Conservation (phyloP, 1,140 invertebrate species). For the Aphaenogaster floridana region DNA sequence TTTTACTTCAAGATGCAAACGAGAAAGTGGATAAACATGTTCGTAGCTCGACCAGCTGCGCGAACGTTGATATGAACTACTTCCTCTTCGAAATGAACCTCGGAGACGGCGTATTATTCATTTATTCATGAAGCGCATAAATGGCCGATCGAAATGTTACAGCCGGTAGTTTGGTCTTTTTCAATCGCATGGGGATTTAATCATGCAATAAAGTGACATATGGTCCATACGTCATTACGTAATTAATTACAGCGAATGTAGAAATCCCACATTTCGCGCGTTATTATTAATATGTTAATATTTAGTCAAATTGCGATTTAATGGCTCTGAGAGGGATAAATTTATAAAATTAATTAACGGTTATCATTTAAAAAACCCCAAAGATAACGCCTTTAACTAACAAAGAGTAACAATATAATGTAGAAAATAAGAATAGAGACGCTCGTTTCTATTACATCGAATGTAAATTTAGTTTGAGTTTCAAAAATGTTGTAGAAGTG, state of each 20-base stretch:
- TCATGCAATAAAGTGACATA: neutral
- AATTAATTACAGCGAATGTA: conserved; percentile 28
- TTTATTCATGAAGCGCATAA: conserved; percentile 47
- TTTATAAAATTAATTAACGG: neutral
- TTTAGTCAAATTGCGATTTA: neutral
- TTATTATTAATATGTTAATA: conserved; percentile 30
- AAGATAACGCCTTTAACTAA: neutral
- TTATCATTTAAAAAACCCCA: neutral
- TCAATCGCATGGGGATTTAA: neutral
- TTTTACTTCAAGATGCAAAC: conserved; percentile 32
- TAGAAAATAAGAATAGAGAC: neutral
- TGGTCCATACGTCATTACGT: conserved; percentile 2
- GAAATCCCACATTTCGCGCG: neutral
- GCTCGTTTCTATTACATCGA: neutral
- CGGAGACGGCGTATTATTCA: conserved; percentile 24
- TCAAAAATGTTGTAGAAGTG: neutral
- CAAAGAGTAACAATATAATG: neutral
- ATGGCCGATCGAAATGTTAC: conserved; percentile 1
- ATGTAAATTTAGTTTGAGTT: neutral
- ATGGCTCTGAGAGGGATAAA: neutral
- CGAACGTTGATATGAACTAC: conserved; percentile 43
- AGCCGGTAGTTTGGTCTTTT: conserved; percentile 6
- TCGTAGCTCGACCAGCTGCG: conserved; percentile 1
- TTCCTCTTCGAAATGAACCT: conserved; percentile 11
- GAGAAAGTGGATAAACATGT: conserved; percentile 57